Base-by-base conservation (phyloP, 2,888 invertebrate genomes). In the Chrysopilus asiliformis region DNA sequence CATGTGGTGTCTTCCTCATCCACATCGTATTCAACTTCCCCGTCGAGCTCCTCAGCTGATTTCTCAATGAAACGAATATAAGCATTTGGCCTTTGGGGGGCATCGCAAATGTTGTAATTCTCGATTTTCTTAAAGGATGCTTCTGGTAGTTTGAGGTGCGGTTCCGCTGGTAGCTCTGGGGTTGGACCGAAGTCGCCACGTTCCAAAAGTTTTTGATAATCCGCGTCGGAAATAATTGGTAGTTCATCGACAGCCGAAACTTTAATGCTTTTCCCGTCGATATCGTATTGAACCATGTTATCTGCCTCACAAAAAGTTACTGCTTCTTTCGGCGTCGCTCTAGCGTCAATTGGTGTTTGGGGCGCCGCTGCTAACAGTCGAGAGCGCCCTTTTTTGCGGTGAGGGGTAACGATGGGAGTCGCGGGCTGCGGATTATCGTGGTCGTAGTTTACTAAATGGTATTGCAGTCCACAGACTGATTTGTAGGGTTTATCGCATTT, bases 1-100 rank as follows among this genome's bases (percentile, higher is more conserved):
- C 95, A 98, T 0, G 89, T 86, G 10, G 85, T 83, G 54, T 98
- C 97, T 66, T 97, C 95, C 58, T 97, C 97, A 59, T 98, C 97
- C 48, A 95, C 82, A 66, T 97, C 97, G 67, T 97, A 98, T 60
- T 97, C 97, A 6, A 79, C 76, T 52, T 80, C 87, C 39, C 91
- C 90, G 56, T 95, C 94, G 17, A 95, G 65, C 57, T 95, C 94
- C 58, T 95, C 94, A 0, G 81, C 77, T 7, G 90, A 86, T 53
- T 90, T 87, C 57, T 95, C 95, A 55, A 94, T 91, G 56, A 90
- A 94, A 41, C 90, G 72, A 37, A 91, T 93, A 54, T 90, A 90
- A 1, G 89, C 85, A 60, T 85, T 81, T 0, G 90, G 85, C 31
- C 87, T 69, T 1, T 81, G 68, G 31, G 89, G 84, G 1, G 87